Evolutionary conservation across 2,113 vertebrate genomes (phyloP).

Genomic region (Xiphophorus couchianus): DNA sequence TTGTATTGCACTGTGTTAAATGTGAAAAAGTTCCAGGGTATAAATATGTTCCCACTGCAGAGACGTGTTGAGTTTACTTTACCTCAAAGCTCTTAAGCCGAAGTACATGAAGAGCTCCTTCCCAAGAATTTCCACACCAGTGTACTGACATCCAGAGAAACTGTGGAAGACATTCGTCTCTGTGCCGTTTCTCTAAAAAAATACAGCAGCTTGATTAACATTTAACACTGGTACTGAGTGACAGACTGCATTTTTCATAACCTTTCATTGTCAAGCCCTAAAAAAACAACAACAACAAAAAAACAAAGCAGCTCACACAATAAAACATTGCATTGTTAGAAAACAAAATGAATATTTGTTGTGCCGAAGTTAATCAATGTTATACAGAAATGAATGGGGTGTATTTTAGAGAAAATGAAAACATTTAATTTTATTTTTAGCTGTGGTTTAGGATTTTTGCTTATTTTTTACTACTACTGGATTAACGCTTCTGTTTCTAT

Average conservation of each 20-base stretch:
- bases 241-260: not conserved
- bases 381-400: no score
- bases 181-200: slow-evolving; percentile 37
- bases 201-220: not conserved
- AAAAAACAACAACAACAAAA: not conserved
- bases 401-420: no score
- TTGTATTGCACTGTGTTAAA: not conserved
- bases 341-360: no score
- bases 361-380: no score
- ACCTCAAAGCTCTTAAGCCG: slow-evolving; percentile 87
- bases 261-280: not conserved
- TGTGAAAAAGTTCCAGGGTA: not conserved
- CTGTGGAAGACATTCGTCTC: slow-evolving; percentile 44
- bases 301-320: not conserved
- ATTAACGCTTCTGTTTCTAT: no score
- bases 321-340: no score
- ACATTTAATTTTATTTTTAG: no score
- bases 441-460: no score
- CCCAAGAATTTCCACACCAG: slow-evolving; percentile 87
- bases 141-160: slow-evolving; percentile 78
- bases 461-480: no score
- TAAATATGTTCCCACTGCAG: not conserved
- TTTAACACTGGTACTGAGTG: not conserved
- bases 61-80: slow-evolving; percentile 26
- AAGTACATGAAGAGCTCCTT: slow-evolving; percentile 96